Evolutionary conservation across 2,888 invertebrate species (phyloP).

Genomic region (Sinohyriopsis cumingii): DNA sequence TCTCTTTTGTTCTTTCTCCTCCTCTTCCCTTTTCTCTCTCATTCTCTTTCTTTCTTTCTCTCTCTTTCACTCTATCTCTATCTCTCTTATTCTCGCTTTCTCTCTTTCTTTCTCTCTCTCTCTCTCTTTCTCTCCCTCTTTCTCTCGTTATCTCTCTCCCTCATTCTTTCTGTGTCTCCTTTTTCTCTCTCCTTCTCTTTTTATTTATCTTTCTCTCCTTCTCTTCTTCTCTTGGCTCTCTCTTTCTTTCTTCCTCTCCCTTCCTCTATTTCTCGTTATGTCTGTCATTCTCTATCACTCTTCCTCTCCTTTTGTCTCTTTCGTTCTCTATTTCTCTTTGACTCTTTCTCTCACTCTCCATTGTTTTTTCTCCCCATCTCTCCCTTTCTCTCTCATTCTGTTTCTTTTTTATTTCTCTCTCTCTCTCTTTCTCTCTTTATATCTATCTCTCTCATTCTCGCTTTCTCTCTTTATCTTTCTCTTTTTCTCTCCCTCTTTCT

Average conservation of each 20-base stretch:
- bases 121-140: constrained; percentile 16
- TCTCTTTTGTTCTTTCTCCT: constrained; percentile 6
- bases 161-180: too few relatives aligned
- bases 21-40: background rate
- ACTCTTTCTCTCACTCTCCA: too few relatives aligned
- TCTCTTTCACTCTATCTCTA: constrained; percentile 11
- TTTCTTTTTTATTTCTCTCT: background rate
- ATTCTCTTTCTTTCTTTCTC: constrained; percentile 6
- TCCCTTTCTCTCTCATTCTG: background rate
- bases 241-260: constrained; percentile 1
- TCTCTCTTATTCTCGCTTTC: too few relatives aligned
- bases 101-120: constrained; percentile 18
- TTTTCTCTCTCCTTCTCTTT: constrained; percentile 1
- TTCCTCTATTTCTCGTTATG: too few relatives aligned
- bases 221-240: constrained; percentile 5
- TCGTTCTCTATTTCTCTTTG: too few relatives aligned
- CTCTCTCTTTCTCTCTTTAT: background rate
- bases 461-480: too few relatives aligned
- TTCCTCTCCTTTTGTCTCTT: background rate
- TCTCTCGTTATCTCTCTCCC: constrained; percentile 13
- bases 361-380: background rate
- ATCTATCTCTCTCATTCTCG: too few relatives aligned
- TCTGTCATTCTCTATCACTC: background rate
- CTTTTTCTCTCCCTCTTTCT: too few relatives aligned
- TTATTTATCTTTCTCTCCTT: too few relatives aligned